Evolutionary conservation across 2,888 invertebrate genomes (phyloP), one percentile per base, ranked within the genome.

Genomic region (Drosophila tanythrix): DNA sequence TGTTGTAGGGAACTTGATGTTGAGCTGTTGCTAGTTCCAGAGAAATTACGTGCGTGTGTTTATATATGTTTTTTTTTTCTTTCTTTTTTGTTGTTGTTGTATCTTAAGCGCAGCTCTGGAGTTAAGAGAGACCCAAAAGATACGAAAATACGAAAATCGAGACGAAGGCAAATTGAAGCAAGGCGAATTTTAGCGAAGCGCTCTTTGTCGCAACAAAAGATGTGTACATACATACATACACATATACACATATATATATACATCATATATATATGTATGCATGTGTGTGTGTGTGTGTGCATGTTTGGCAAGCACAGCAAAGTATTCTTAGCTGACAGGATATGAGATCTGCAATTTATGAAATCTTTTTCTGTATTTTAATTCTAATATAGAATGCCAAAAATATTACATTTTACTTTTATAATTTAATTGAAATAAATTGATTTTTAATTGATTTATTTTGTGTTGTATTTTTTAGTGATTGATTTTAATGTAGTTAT

Each of bases 11-110:
- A 57, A 31, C 11, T 51, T 52, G 60, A 46, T 25, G 46, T 25
- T 62, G 51, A 67, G 58, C 62, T 65, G 68, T 59, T 69, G 73
- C 60, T 79, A 70, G 73, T 89, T 87, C 79, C 88, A 60, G 53
- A 62, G 86, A 87, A 89, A 89, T 73, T 79, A 74, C 76, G 83
- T 88, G 90, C 86, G 88, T 87, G 88, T 87, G 74, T 74, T 74
- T 71, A 70, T 74, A 79, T 70, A 64, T 63, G 68, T 50, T 68
- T 43, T 48, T 59, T 36, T 40, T 55, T 1, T 48, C 36, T 64
- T 56, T 11, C 11, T n/a, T 55, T 43, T 62, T 40, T 48, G 40
- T 65, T 55, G 25, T 55, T 38, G 21, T 43, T 29, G 18, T 48
- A 38, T 35, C 29, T 62, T 13, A 27, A 55, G 55, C 55, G 55